phyloP scores from a whole-genome alignment of 2,888 invertebrate genomes.

The Macaria notata region DNA sequence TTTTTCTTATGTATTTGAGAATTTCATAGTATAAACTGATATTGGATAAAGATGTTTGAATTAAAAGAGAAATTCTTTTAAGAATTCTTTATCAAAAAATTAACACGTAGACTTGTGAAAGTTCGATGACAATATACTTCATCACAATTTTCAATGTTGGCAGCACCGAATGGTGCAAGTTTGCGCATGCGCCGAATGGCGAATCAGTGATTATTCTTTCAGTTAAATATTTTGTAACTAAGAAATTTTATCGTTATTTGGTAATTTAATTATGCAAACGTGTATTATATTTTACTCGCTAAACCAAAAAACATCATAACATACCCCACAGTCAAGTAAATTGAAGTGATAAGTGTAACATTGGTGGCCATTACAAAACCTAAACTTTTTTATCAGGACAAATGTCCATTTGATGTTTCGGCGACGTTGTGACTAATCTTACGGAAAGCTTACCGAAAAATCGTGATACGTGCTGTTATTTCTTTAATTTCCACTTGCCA shows the following conservation, averaged over 20 bases:
- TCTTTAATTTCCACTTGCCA: conserved; percentile 47
- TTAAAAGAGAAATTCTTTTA: too few relatives aligned
- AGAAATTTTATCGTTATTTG: conserved; percentile 77
- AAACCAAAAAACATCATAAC: conserved; percentile 46
- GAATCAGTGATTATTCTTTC: conserved; percentile 80
- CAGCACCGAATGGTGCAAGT: conserved; percentile 71
- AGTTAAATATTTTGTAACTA: conserved; percentile 78
- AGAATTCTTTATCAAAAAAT: not conserved
- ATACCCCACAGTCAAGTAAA: conserved; percentile 48
- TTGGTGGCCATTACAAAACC: conserved; percentile 82
- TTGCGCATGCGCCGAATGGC: conserved; percentile 83
- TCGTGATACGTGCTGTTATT: conserved; percentile 58
- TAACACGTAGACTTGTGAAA: conserved; percentile 3
- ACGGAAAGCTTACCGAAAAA: conserved; percentile 59
- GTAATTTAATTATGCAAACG: conserved; percentile 69
- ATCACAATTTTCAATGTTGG: conserved; percentile 34
- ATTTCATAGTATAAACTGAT: too few relatives aligned
- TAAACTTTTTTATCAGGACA: conserved; percentile 81
- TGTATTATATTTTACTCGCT: conserved; percentile 53
- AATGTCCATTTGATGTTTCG: conserved; percentile 82
- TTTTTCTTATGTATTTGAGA: too few relatives aligned
- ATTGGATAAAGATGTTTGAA: too few relatives aligned
- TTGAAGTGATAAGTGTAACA: conserved; percentile 76
- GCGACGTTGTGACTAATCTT: conserved; percentile 81
- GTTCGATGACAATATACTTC: conserved; percentile 7